Base-by-base conservation (phyloP, 2,797 vertebrate genomes). In the Hylomyscus alleni region DNA sequence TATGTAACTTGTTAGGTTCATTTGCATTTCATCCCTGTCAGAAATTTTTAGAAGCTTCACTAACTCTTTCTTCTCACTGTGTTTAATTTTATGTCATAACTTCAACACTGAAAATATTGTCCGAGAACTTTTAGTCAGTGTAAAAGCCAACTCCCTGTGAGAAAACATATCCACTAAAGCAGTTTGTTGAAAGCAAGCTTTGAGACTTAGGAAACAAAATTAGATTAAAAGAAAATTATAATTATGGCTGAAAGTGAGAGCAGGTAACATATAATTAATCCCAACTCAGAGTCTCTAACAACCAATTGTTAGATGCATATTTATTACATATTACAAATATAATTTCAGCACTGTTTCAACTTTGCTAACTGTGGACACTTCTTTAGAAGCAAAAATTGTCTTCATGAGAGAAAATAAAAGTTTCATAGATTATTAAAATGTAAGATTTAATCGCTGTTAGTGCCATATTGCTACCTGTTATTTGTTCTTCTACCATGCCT, bases 161-260 rank as follows among this genome's bases (percentile, higher is more conserved):
- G 77, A 77, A 92, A 86, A 52, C n/a, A 95, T 84, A 85, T 96
- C 91, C 92, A 93, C 96, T 86, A 97, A 96, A 96, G 83, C 83
- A 88, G 34, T 69, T 85, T 56, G 80, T 96, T 96, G 95, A 96
- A 95, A 95, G 81, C 40, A 40, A 62, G 50, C 72, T 93, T 95
- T 93, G 80, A 90, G 54, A 82, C 44, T 94, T 73, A 93, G 58
- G 86, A 44, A 97, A 95, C 91, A 73, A 54, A 97, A 93, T 96
- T 95, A 92, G 44, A 80, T 86, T 80, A 92, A 96, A 97, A 91
- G 94, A 96, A 95, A 96, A 92, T 93, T 87, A 84, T 67, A 60
- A 92, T 97, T 37, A 94, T 96, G 95, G 50, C 90, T 97, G 60
- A 93, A 69, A 86, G 62, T 83, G 77, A 95, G 24, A 96, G 62